These are phyloP conservation scores for Sarcophaga subvicina DNA, from an alignment of 2,888 invertebrate genomes.

Conservation along the genomic window DNA sequence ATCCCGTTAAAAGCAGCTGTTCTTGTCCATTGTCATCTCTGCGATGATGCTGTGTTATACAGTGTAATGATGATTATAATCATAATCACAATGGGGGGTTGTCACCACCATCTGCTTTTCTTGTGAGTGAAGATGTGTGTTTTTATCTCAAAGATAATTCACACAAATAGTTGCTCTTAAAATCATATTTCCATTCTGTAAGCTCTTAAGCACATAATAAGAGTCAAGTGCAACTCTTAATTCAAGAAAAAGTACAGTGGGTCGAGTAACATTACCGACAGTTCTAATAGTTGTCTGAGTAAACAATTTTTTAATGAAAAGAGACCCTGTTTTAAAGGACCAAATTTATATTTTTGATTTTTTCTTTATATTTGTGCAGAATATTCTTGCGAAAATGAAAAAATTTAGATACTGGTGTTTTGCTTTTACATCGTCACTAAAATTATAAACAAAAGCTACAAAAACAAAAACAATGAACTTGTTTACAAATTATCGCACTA, in stretches of 20 bases:
- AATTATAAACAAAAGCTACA: too few relatives aligned
- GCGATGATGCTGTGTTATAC: not conserved
- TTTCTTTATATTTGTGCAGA: too few relatives aligned
- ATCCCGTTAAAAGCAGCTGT: conserved; percentile 27
- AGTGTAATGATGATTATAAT: not conserved
- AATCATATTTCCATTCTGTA: not conserved
- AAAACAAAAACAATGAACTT: too few relatives aligned
- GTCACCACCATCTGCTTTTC: not conserved
- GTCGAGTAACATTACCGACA: not conserved
- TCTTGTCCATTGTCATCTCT: not conserved
- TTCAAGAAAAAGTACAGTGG: not conserved
- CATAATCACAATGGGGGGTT: not conserved
- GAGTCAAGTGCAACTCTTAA: too few relatives aligned
- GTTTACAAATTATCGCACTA: too few relatives aligned
- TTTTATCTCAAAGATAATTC: conserved; percentile 41
- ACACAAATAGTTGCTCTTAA: not conserved
- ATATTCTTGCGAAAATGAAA: too few relatives aligned
- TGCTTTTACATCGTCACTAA: too few relatives aligned
- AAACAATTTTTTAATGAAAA: not conserved
- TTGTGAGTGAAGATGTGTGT: not conserved
- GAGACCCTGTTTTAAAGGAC: too few relatives aligned
- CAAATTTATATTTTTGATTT: too few relatives aligned
- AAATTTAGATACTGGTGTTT: too few relatives aligned
- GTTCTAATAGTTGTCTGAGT: not conserved
- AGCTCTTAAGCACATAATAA: not conserved